Evolutionary conservation across 2,888 invertebrate genomes (phyloP), one percentile per base, ranked within the genome.

Genomic region (Folsomia manolachei): DNA sequence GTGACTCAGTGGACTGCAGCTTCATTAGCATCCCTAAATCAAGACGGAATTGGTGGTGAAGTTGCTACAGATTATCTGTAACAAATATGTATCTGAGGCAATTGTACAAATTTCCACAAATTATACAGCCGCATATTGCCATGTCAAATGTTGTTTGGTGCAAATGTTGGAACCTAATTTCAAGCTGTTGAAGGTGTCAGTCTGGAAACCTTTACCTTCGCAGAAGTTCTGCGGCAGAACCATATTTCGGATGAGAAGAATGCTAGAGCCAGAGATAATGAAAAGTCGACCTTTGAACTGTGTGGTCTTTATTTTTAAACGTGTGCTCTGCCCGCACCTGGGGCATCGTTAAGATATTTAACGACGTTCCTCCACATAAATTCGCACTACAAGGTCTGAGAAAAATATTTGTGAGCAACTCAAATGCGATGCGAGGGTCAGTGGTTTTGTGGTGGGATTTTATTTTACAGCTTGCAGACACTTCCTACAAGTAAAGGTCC

Each of bases 251-350:
- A n/a, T n/a, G n/a, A n/a, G 24, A 14, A 26, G 23, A 52, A 66
- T 51, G 51, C 19, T 19, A 66, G 71, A 70, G 66, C 27, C 72
- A 68, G 69, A 74, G 74, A 75, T 79, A 79, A 79, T 78, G 76
- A 76, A 79, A 79, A 76, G 68, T 68, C 78, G 73, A 76, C 75
- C 78, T 76, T 51, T 77, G 76, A 76, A 73, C 76, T 65, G 65
- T 72, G 77, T 75, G 78, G 73, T 76, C 76, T 76, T 76, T 78
- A 78, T 75, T 74, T 77, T 71, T 71, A 76, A 76, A 75, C 76
- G 76, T 77, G 78, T 76, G 74, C n/a, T n/a, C n/a, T n/a, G n/a
- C 76, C 78, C 77, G 78, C 78, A 80, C 80, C 80, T 80, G 79
- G 78, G 75, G 74, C 74, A 76, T 78, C 77, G 76, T 78, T 77